These are phyloP conservation scores for Lepus timidus DNA, from an alignment of 2,113 vertebrate species.

Conservation along the genomic window DNA sequence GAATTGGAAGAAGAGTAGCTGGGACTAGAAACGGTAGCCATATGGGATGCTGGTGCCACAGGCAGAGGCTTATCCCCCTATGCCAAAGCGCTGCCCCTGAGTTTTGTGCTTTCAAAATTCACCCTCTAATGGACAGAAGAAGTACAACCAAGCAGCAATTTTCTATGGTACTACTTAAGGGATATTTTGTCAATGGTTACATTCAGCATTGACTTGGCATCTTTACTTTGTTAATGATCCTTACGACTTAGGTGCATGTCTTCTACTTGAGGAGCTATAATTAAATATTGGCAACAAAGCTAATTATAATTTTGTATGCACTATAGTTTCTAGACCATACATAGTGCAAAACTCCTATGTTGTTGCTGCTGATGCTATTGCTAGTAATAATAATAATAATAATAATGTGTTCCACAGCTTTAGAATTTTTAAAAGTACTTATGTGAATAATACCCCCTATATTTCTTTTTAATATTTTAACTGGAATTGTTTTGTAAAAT, in stretches of 20 bases:
- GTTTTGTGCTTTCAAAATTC: constrained; percentile 19
- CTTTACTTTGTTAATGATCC: constrained; percentile 24
- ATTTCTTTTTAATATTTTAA: constrained; percentile 21
- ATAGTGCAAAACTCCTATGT: not conserved
- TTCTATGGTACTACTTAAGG: not conserved
- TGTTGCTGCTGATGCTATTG: not conserved
- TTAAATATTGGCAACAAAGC: constrained; percentile 19
- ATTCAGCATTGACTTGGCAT: constrained; percentile 35
- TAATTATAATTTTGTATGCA: not conserved
- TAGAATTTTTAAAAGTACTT: constrained; percentile 8
- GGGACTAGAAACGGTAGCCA: too few species aligned
- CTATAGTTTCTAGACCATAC: not conserved
- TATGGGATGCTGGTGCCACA: too few species aligned
- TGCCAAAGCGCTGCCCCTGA: too few species aligned
- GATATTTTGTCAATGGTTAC: not conserved
- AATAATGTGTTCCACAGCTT: not conserved
- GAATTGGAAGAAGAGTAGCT: too few species aligned
- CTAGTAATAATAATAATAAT: not conserved
- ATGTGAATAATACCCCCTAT: not conserved
- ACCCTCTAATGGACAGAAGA: not conserved
- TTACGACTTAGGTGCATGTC: not conserved
- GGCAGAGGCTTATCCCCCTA: too few species aligned
- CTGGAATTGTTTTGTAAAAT: not conserved
- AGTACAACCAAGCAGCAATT: not conserved
- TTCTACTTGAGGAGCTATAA: constrained; percentile 27